Base-by-base conservation (phyloP, 1,140 invertebrate genomes). In the Chrysomallon squamiferum region DNA sequence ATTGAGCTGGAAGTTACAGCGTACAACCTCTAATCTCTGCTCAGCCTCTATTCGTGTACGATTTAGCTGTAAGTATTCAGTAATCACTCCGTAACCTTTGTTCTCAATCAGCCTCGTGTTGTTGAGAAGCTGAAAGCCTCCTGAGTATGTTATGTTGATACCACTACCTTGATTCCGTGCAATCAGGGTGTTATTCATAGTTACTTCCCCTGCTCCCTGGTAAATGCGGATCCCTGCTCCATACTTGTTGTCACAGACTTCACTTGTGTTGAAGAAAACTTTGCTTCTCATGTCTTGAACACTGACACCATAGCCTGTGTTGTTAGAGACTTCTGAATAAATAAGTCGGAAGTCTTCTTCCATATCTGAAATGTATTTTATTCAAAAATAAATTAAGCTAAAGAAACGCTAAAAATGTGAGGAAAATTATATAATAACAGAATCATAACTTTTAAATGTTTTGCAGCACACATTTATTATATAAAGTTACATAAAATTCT, bases 51-150 rank as follows among this genome's bases (percentile, higher is more conserved):
- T 62, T 20, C 82, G 63, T 20, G 82, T 78, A 18, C 72, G 72
- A 61, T 82, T 83, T 5, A 80, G 59, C 22, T 61, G 58, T 15
- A 77, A 43, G 57, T 80, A 82, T 49, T 82, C 79, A 13, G 78
- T 78, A 22, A 79, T 80, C 9, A 80, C 59, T 29, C 84, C 84
- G 54, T 82, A 80, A 22, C 82, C 84, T 22, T 78, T 62, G 58
- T 84, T 85, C 1, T 66, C 33, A 35, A 73, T 68, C 90, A 96
- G 67, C 88, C 91, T 49, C 32, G 91, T 92, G 75, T 90, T 87
- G 13, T 95, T 96, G 41, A 98, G 88, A 76, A 98, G 95, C 59
- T 93, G 88, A 66, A 91, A 92, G 3, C 96, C 96, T 1, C 96
- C 95, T 1, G 93, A 92, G 64, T 94, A 93, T 0, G 95, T 96